Percentiles rank a stretch among this genome's conserved stretches.
phyloP scores from a whole-genome alignment of 2,888 invertebrate genomes.

The Hoplodrina blanda region DNA sequence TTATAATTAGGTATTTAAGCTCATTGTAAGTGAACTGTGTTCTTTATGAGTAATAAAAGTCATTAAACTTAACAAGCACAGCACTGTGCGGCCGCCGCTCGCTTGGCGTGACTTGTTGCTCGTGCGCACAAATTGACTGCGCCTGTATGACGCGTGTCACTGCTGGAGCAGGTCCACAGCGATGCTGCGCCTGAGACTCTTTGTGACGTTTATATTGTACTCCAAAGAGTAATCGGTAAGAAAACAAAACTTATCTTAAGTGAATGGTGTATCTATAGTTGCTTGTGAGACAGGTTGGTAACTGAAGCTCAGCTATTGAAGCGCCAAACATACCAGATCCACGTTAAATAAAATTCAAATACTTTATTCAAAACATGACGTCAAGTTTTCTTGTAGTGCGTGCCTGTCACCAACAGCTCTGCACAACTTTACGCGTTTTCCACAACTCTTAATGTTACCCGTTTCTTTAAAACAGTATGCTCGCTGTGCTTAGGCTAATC shows the following conservation, averaged over 20 bases:
- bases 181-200: too few relatives aligned
- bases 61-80: too few relatives aligned
- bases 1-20: too few relatives aligned
- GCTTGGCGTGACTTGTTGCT: constrained; percentile 33
- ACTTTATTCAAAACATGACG: too few relatives aligned
- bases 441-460: background rate
- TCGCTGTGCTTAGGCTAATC: background rate
- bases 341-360: background rate
- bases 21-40: too few relatives aligned
- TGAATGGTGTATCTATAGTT: background rate
- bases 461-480: background rate
- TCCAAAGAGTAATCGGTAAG: background rate
- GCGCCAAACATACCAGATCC: background rate
- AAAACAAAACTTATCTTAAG: background rate
- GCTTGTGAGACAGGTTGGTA: background rate
- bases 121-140: constrained; percentile 9
- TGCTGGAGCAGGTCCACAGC: too few relatives aligned
- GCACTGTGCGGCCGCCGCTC: background rate
- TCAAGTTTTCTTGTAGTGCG: too few relatives aligned
- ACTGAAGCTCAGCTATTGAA: background rate
- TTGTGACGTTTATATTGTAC: background rate
- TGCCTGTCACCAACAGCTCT: background rate
- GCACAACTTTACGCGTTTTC: background rate
- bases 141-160: background rate
- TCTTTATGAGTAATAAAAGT: too few relatives aligned